These are phyloP conservation scores for Temnothorax longispinosus DNA, from an alignment of 1,140 invertebrate genomes.

Conservation along the genomic window DNA sequence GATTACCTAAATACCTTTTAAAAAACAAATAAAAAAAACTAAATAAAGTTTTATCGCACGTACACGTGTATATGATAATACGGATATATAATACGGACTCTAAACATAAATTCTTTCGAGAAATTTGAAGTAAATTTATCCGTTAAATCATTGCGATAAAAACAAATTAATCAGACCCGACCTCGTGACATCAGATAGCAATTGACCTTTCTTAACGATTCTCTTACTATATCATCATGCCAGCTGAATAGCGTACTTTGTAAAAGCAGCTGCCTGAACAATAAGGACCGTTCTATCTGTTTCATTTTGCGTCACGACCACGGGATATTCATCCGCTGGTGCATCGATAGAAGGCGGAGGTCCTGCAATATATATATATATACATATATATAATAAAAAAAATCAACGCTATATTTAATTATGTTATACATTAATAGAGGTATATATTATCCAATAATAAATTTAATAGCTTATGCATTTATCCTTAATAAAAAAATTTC, in stretches of 20 bases:
- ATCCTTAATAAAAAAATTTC: neutral
- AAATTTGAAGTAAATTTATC: neutral
- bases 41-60: neutral
- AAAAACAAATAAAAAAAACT: neutral
- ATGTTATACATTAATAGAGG: neutral
- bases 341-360: constrained; percentile 86
- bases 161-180: constrained; percentile 17
- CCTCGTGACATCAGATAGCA: constrained; percentile 17
- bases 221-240: neutral
- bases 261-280: constrained; percentile 90
- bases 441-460: neutral
- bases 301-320: constrained; percentile 87
- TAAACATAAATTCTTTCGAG: neutral
- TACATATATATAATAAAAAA: neutral
- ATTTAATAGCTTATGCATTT: neutral
- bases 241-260: constrained; percentile 82
- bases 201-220: constrained; percentile 40
- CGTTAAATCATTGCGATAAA: neutral
- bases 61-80: neutral
- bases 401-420: neutral
- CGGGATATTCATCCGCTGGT: constrained; percentile 88
- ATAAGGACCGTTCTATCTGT: constrained; percentile 88
- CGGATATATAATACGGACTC: neutral
- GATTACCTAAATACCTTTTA: constrained; percentile 77
- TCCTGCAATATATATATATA: constrained; percentile 58